Conservation (phyloP, 1,140 invertebrate species). For the Mya arenaria region DNA sequence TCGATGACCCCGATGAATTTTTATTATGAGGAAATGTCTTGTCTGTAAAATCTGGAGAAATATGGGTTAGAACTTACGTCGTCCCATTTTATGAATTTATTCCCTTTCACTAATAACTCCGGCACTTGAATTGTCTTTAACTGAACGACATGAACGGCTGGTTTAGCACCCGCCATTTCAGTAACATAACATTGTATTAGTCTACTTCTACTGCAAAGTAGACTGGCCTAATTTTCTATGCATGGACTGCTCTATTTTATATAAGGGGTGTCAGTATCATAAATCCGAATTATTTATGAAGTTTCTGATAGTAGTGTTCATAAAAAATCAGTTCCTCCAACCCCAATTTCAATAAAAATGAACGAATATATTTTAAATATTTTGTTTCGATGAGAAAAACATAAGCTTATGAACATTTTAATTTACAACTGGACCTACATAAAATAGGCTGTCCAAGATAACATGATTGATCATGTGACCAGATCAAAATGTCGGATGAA, state of each 20-base stretch:
- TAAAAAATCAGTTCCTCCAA: neutral
- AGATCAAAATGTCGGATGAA: conserved; percentile 48
- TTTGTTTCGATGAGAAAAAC: neutral
- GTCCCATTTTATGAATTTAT: conserved; percentile 98
- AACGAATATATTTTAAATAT: neutral
- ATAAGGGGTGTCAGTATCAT: neutral
- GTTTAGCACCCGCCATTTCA: conserved; percentile 84
- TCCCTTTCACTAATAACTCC: conserved; percentile 91
- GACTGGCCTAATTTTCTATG: conserved; percentile 53
- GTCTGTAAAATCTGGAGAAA: neutral
- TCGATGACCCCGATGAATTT: conserved; percentile 31
- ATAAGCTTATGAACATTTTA: neutral
- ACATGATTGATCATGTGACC: conserved; percentile 51
- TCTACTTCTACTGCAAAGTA: conserved; percentile 17
- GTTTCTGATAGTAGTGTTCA: neutral
- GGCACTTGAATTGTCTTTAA: conserved; percentile 91
- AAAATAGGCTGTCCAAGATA: neutral
- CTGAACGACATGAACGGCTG: conserved; percentile 84
- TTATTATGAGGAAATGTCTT: neutral
- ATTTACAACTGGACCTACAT: neutral
- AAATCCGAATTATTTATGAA: neutral
- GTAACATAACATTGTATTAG: conserved; percentile 48
- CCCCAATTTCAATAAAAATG: neutral
- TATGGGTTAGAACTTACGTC: conserved; percentile 87
- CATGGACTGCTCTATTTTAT: conserved; percentile 19